phyloP scores from a whole-genome alignment of 1,140 invertebrate genomes.

The Trichogramma pretiosum region DNA sequence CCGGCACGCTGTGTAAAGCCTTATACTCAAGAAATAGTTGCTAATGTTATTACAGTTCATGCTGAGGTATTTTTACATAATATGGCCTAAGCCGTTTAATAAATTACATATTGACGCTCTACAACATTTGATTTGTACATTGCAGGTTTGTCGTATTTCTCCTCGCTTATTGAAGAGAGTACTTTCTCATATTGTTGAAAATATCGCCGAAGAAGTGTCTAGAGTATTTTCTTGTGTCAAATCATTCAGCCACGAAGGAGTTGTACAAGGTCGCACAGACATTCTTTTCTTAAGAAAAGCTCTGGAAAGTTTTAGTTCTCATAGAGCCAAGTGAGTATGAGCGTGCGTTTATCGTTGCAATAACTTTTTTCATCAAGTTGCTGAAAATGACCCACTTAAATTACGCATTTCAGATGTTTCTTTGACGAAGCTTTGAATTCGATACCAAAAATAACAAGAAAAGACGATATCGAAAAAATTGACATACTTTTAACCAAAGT shows the following conservation, averaged over 20 bases:
- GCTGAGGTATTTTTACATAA: constrained; percentile 72
- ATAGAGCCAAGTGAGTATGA: constrained; percentile 46
- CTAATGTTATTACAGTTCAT: constrained; percentile 86
- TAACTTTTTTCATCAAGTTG: constrained; percentile 1
- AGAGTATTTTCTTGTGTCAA: constrained; percentile 71
- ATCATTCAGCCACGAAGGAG: constrained; percentile 57
- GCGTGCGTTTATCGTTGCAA: background rate
- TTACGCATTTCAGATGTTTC: constrained; percentile 39
- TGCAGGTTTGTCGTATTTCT: constrained; percentile 69
- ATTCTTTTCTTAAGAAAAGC: constrained; percentile 51
- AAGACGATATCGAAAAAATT: constrained; percentile 37
- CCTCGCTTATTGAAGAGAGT: constrained; percentile 66
- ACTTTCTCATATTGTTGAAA: constrained; percentile 78
- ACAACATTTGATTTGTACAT: constrained; percentile 9
- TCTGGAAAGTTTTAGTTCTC: constrained; percentile 45
- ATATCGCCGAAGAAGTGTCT: constrained; percentile 82
- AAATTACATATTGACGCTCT: background rate
- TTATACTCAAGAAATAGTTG: constrained; percentile 87
- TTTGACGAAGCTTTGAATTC: constrained; percentile 55
- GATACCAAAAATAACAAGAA: constrained; percentile 45
- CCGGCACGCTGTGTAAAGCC: constrained; percentile 69
- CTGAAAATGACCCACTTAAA: no score
- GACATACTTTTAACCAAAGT: constrained; percentile 38
- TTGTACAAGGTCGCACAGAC: constrained; percentile 59
- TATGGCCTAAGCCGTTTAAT: no score